These are phyloP conservation scores for Poeciliopsis infans DNA, from an alignment of 2,797 vertebrate species.

Conservation along the genomic window DNA sequence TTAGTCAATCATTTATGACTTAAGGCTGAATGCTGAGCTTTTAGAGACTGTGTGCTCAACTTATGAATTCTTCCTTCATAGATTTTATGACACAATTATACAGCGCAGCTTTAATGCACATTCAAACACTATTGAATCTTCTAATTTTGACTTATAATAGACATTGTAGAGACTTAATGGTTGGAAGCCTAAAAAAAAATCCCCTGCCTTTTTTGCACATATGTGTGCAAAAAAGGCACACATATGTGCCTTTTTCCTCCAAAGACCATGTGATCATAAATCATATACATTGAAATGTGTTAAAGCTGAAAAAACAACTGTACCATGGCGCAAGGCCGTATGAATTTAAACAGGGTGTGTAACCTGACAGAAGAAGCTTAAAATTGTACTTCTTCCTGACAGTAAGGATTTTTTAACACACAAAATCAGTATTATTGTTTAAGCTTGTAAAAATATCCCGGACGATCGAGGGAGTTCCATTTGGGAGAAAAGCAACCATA, in stretches of 20 bases:
- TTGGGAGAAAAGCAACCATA: conserved; percentile 59
- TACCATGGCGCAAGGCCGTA: conserved; percentile 26
- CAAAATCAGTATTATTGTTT: conserved; percentile 64
- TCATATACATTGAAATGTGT: conserved; percentile 52
- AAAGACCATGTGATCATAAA: conserved; percentile 64
- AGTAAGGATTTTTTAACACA: conserved; percentile 35
- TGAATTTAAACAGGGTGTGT: conserved; percentile 33
- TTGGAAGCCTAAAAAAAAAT: conserved; percentile 24
- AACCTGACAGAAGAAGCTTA: conserved; percentile 8
- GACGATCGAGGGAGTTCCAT: conserved; percentile 47
- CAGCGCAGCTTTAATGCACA: conserved; percentile 5
- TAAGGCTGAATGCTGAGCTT: not conserved
- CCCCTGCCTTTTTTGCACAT: not conserved
- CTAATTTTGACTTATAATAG: conserved; percentile 18
- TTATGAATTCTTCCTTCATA: not conserved
- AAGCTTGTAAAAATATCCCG: conserved; percentile 68
- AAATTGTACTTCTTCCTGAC: conserved; percentile 46
- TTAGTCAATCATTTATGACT: not conserved
- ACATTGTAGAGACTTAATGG: not conserved
- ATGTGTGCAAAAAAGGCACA: no score
- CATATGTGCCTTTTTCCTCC: no score
- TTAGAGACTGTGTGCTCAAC: conserved; percentile 40
- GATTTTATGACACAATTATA: not conserved
- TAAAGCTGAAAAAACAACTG: conserved; percentile 73
- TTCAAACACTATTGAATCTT: conserved; percentile 14